phyloP scores from a whole-genome alignment of 2,113 vertebrate species.

The Carettochelys insculpta region DNA sequence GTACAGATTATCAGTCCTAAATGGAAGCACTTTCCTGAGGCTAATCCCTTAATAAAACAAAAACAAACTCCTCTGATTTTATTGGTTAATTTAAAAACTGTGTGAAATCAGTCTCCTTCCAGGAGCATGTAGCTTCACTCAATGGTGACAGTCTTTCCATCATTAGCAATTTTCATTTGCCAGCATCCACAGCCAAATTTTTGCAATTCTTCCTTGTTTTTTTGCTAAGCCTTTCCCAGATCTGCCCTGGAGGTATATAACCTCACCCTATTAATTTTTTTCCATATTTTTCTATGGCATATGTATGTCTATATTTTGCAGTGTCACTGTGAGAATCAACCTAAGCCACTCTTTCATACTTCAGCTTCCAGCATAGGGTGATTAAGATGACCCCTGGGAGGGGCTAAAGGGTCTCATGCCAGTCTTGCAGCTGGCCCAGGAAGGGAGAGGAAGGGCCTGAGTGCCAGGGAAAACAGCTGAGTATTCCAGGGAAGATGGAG shows the following conservation, averaged over 20 bases:
- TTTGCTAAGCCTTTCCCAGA: background rate
- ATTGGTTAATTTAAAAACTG: background rate
- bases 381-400: too few species aligned
- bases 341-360: background rate
- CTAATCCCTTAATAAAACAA: background rate
- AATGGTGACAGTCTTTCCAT: background rate
- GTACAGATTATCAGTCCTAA: accelerated
- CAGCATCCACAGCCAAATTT: background rate
- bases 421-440: too few species aligned
- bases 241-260: background rate
- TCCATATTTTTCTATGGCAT: background rate
- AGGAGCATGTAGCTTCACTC: background rate
- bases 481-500: too few species aligned
- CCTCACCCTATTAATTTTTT: accelerated
- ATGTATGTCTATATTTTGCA: accelerated
- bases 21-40: background rate
- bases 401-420: too few species aligned
- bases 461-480: too few species aligned
- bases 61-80: background rate
- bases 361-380: accelerated
- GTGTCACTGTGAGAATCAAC: accelerated
- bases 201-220: background rate
- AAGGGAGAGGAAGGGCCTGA: too few species aligned
- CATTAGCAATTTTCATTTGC: background rate
- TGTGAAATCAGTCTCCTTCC: background rate